Evolutionary conservation across 2,113 vertebrate genomes (phyloP).

Genomic region (Sprattus sprattus): DNA sequence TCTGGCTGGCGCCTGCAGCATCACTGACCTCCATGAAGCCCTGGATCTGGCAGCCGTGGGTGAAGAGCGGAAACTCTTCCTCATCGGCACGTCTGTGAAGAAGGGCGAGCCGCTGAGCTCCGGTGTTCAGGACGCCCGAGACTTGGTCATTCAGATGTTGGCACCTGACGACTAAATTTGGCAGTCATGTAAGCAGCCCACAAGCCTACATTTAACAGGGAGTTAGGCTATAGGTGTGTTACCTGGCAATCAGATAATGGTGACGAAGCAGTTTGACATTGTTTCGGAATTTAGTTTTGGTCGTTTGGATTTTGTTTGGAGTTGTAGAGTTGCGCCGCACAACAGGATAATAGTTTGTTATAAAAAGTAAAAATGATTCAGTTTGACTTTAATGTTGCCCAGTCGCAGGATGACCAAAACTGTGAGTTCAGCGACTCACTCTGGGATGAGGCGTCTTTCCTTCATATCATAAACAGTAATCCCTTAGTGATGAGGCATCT

Average conservation of each 20-base stretch:
- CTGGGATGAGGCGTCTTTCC: not conserved
- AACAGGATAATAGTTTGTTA: not conserved
- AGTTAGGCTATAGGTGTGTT: not conserved
- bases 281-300: not conserved
- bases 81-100: slow-evolving; percentile 81
- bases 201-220: not conserved
- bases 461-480: not conserved
- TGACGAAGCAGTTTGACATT: not conserved
- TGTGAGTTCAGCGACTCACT: not conserved
- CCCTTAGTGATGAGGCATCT: not conserved
- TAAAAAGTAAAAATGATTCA: not conserved
- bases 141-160: slow-evolving; percentile 84
- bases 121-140: slow-evolving; percentile 80
- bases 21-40: slow-evolving; percentile 87
- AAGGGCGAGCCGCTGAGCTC: slow-evolving; percentile 73
- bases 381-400: not conserved
- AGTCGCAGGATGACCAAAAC: not conserved
- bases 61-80: slow-evolving; percentile 80
- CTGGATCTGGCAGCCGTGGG: slow-evolving; percentile 80
- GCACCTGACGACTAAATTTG: slow-evolving; percentile 42
- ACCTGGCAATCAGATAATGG: not conserved
- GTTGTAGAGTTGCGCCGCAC: not conserved
- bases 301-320: not conserved
- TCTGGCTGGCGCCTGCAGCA: slow-evolving; percentile 76
- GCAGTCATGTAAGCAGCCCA: not conserved